These are phyloP conservation scores for Psephotus haematonotus DNA, from an alignment of 2,113 vertebrate genomes.

Conservation along the genomic window DNA sequence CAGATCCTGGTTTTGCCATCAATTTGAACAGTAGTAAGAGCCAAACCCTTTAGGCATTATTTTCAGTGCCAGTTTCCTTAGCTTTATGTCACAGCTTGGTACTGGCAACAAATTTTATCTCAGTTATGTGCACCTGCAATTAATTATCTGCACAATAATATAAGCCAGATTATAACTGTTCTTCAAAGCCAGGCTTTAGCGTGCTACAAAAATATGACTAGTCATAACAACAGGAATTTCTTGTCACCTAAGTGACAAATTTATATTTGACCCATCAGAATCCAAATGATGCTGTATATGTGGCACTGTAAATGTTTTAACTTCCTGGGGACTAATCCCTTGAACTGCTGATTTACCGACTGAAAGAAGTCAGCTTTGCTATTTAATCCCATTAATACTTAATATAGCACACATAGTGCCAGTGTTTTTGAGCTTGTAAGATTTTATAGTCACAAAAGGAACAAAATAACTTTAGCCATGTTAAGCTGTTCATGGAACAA, in stretches of 20 bases:
- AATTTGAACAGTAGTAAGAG: background rate
- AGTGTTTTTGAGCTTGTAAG: background rate
- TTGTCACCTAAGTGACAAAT: background rate
- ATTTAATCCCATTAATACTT: background rate
- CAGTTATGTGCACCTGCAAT: background rate
- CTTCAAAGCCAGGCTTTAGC: background rate
- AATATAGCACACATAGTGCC: background rate
- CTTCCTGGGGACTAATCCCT: background rate
- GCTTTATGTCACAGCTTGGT: background rate
- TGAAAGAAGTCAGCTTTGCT: background rate
- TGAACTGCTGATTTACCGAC: background rate
- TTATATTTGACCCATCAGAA: background rate
- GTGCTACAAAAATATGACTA: background rate
- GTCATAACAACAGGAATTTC: background rate
- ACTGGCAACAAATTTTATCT: background rate
- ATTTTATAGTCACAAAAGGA: background rate
- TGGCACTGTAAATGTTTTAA: background rate
- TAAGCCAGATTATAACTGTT: background rate
- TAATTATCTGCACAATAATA: constrained; percentile 6
- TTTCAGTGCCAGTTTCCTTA: background rate
- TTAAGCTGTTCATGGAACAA: background rate
- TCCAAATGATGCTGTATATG: background rate
- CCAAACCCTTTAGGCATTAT: background rate
- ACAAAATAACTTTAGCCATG: background rate
- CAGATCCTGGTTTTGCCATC: background rate